Percentiles rank a stretch among this genome's conserved stretches.
phyloP scores from a whole-genome alignment of 2,113 vertebrate species.

The Apaloderma vittatum region DNA sequence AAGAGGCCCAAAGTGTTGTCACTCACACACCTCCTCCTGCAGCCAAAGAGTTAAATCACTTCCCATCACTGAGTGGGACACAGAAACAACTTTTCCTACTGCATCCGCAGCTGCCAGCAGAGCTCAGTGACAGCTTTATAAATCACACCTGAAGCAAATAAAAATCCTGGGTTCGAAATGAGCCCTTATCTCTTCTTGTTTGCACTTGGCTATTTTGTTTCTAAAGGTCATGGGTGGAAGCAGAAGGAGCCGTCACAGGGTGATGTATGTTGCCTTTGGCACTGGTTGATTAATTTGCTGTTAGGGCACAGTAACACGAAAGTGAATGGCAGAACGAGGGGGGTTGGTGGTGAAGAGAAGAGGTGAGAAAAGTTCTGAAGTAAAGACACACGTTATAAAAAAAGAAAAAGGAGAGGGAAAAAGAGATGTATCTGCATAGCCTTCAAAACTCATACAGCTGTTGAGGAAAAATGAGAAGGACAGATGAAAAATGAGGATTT shows the following conservation, averaged over 20 bases:
- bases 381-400: background rate
- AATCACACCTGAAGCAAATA: conserved; percentile 51
- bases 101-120: background rate
- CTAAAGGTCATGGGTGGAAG: conserved; percentile 33
- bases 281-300: background rate
- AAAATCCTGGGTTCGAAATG: background rate
- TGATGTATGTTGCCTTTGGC: conserved; percentile 33
- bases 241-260: background rate
- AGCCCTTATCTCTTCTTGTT: conserved; percentile 47
- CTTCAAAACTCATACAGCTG: background rate
- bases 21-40: fast-evolving
- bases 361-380: background rate
- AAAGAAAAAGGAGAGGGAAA: background rate
- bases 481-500: background rate
- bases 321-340: background rate
- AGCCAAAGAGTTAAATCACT: conserved; percentile 42
- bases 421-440: background rate
- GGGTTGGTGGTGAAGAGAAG: background rate
- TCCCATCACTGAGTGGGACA: background rate
- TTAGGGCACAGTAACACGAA: background rate
- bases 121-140: background rate
- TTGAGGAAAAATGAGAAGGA: background rate
- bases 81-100: background rate
- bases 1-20: background rate
- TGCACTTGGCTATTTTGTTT: conserved; percentile 5